Evolutionary conservation across 2,888 invertebrate genomes (phyloP).

Genomic region (Dorcus parallelipipedus): DNA sequence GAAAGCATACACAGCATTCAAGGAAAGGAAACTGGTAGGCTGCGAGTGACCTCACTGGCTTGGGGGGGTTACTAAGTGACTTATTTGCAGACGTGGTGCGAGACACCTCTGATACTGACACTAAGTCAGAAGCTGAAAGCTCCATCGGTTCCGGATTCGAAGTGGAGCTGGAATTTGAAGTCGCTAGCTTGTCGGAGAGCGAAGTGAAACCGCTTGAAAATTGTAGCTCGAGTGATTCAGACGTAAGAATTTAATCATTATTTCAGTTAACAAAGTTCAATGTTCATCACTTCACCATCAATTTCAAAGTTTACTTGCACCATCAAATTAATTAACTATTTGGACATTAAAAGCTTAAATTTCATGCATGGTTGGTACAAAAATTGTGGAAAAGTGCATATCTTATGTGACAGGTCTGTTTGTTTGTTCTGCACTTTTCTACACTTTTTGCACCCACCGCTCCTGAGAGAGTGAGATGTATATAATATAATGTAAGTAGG

Average conservation of each 20-base stretch:
- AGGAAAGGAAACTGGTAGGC: constrained; percentile 63
- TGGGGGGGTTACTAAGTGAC: constrained; percentile 26
- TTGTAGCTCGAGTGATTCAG: constrained; percentile 53
- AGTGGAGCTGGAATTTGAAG: constrained; percentile 35
- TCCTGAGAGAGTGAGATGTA: no score
- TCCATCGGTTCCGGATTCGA: constrained; percentile 33
- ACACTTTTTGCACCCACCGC: no score
- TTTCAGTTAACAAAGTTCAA: no score
- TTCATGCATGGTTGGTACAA: no score
- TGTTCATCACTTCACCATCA: no score
- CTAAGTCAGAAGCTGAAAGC: constrained; percentile 26
- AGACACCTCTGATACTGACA: constrained; percentile 46
- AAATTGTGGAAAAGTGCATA: no score
- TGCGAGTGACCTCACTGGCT: background rate
- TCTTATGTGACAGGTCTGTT: no score
- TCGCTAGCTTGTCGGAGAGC: constrained; percentile 2
- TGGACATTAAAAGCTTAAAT: no score
- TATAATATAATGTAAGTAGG: no score
- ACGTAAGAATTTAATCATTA: background rate
- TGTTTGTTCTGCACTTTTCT: no score
- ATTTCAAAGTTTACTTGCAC: no score
- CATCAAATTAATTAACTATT: no score
- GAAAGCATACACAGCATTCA: constrained; percentile 64
- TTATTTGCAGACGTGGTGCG: constrained; percentile 44
- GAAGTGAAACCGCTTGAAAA: constrained; percentile 36